A percentile compares a stretch with the other conserved stretches of the same genome.
Evolutionary conservation across 2,888 invertebrate genomes (phyloP).

Genomic region (Deilephila elpenor): DNA sequence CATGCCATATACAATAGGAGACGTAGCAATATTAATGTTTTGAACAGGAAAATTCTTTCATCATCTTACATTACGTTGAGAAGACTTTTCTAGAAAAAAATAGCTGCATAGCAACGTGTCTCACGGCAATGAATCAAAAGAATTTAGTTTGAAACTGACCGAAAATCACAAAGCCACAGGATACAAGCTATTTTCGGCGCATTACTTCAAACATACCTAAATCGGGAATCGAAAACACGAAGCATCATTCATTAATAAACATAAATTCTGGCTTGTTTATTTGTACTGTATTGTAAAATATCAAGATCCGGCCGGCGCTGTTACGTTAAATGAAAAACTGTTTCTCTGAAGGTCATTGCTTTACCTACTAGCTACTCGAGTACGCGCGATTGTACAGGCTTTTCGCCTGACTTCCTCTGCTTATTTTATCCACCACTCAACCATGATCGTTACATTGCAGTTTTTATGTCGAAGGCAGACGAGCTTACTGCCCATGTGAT

Average conservation of each 20-base stretch:
- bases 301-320: conserved; percentile 13
- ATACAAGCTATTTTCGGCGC: not conserved
- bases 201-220: conserved; percentile 2
- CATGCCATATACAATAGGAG: no score
- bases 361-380: not conserved
- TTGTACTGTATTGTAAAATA: conserved; percentile 13
- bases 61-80: no score
- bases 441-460: no score
- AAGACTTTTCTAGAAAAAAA: no score
- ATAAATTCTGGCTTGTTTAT: not conserved
- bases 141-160: not conserved
- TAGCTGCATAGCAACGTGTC: no score
- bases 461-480: no score
- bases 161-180: not conserved
- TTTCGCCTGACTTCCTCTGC: not conserved
- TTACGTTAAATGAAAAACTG: conserved; percentile 11
- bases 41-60: no score
- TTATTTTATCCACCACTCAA: not conserved
- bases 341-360: conserved; percentile 10
- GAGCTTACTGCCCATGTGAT: no score
- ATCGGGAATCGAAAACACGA: conserved; percentile 7
- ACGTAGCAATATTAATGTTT: no score
- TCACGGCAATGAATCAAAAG: not conserved
- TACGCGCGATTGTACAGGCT: not conserved
- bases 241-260: conserved; percentile 16